Evolutionary conservation across 2,113 vertebrate genomes (phyloP).

Genomic region (Neomonachus schauinslandi): DNA sequence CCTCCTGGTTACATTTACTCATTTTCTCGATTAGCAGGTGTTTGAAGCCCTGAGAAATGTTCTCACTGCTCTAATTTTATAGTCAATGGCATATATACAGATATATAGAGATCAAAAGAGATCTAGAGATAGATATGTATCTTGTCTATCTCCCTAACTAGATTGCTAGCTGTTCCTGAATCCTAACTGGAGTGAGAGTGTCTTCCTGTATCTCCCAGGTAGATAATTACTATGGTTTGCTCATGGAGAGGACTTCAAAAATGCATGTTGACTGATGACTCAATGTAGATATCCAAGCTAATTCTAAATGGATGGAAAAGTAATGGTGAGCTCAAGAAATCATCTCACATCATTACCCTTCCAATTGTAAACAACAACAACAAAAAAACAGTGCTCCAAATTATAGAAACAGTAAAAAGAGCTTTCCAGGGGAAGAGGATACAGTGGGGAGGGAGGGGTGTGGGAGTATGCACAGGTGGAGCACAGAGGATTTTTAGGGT

Average conservation of each 20-base stretch:
- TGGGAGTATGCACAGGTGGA: not conserved
- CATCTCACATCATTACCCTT: not conserved
- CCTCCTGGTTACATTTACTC: slow-evolving; percentile 31
- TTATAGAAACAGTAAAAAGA: not conserved
- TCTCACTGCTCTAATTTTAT: slow-evolving; percentile 15
- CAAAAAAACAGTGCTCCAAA: not conserved
- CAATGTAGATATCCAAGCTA: not conserved
- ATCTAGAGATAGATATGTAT: not conserved
- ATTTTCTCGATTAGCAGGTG: slow-evolving; percentile 35
- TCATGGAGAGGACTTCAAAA: not conserved
- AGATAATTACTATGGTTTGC: not conserved
- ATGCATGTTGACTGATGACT: not conserved
- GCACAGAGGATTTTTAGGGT: not conserved
- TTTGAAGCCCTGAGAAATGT: slow-evolving; percentile 15
- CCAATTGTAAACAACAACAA: not conserved
- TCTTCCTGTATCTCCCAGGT: not conserved
- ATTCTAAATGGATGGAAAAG: not conserved
- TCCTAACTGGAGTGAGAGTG: not conserved
- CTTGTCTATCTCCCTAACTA: not conserved
- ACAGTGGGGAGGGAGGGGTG: not conserved
- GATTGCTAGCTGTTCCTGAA: not conserved
- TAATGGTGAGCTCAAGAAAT: not conserved
- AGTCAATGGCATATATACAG: not conserved
- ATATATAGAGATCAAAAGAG: not conserved
- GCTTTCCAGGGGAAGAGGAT: not conserved